A percentile compares a stretch with the other conserved stretches of the same genome.
These are phyloP conservation scores for Dilophus febrilis DNA, from an alignment of 2,888 invertebrate genomes.

Conservation along the genomic window DNA sequence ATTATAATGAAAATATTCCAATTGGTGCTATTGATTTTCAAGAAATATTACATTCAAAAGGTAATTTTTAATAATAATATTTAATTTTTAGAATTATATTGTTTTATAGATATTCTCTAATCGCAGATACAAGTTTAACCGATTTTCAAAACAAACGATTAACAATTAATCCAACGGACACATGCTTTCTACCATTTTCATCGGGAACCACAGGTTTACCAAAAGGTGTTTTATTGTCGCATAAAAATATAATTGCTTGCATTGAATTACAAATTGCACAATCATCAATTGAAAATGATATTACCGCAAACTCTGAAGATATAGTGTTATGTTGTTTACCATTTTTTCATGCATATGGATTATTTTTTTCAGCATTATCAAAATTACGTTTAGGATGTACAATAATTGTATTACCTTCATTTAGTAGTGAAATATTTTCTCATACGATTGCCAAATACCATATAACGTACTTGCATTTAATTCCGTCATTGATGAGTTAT, in stretches of 20 bases:
- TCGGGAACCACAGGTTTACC: constrained; percentile 68
- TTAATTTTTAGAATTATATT: too few relatives aligned
- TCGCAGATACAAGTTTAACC: too few relatives aligned
- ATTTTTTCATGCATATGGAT: constrained; percentile 68
- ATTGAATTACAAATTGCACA: constrained; percentile 20
- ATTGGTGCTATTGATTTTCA: constrained; percentile 39
- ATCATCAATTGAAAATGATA: constrained; percentile 13
- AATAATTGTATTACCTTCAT: constrained; percentile 51
- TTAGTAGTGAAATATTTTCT: constrained; percentile 51
- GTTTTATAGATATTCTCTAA: too few relatives aligned
- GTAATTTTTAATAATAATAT: too few relatives aligned
- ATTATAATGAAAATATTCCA: constrained; percentile 34
- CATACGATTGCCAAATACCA: constrained; percentile 45
- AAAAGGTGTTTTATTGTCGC: constrained; percentile 54
- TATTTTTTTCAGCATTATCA: constrained; percentile 40
- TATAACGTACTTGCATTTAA: constrained; percentile 45
- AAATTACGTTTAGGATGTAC: constrained; percentile 43
- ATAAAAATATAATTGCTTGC: constrained; percentile 28
- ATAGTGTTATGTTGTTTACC: constrained; percentile 52
- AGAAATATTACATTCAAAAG: constrained; percentile 36
- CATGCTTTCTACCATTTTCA: constrained; percentile 60
- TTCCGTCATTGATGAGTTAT: constrained; percentile 62
- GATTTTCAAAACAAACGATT: constrained; percentile 31
- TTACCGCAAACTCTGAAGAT: constrained; percentile 36
- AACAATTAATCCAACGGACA: constrained; percentile 35